phyloP scores from a whole-genome alignment of 2,888 invertebrate species.

The Trissonchulus sp. region DNA sequence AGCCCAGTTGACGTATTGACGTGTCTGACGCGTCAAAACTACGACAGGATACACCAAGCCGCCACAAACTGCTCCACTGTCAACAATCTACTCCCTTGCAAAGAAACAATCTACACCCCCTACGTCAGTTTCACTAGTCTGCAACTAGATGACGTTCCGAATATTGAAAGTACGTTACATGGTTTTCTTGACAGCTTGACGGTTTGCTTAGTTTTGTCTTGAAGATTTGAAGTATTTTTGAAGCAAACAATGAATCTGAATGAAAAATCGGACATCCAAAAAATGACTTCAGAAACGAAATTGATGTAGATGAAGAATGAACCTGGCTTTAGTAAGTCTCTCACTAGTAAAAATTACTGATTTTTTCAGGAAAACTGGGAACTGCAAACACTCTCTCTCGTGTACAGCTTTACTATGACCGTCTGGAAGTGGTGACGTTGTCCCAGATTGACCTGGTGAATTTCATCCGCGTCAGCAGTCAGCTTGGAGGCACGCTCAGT shows the following conservation, averaged over 20 bases:
- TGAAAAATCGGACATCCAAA: too few relatives aligned
- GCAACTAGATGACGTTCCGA: background rate
- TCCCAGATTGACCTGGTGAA: background rate
- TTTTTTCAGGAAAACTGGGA: background rate
- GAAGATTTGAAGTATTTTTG: too few relatives aligned
- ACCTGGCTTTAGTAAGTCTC: too few relatives aligned
- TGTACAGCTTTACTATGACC: background rate
- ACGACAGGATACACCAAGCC: background rate
- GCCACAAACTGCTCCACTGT: background rate
- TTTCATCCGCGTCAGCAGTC: background rate
- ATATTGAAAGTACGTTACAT: too few relatives aligned
- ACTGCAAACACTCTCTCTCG: background rate
- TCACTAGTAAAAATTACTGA: too few relatives aligned
- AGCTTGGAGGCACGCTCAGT: background rate
- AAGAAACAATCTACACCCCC: background rate
- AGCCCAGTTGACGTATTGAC: background rate
- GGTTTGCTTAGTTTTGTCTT: too few relatives aligned
- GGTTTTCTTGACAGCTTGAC: too few relatives aligned
- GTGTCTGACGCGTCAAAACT: background rate
- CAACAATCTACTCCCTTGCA: background rate
- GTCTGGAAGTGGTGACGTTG: background rate
- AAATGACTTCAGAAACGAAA: too few relatives aligned
- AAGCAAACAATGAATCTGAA: too few relatives aligned
- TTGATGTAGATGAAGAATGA: too few relatives aligned
- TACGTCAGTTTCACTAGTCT: background rate